Evolutionary conservation across 2,113 vertebrate genomes (phyloP).

Genomic region (Salvelinus alpinus): DNA sequence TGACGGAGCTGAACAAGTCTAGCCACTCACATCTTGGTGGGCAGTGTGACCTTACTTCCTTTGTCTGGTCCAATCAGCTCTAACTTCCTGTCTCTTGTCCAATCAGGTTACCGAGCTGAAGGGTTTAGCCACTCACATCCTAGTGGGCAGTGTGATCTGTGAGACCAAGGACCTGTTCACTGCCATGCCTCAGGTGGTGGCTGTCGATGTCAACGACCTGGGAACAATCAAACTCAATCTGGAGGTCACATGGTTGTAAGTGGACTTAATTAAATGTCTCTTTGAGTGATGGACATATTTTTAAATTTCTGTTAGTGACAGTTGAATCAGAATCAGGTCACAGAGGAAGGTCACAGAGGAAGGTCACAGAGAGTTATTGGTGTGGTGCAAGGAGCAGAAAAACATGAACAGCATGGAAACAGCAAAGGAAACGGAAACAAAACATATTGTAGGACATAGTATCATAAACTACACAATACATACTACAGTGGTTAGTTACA

Average conservation of each 20-base stretch:
- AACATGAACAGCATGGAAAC: too few relatives aligned
- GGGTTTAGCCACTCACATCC: conserved; percentile 90
- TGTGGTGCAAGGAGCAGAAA: too few relatives aligned
- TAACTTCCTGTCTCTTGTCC: not conserved
- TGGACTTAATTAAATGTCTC: conserved; percentile 34
- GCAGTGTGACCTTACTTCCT: conserved; percentile 85
- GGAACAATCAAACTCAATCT: conserved; percentile 97
- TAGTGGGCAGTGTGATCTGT: conserved; percentile 96
- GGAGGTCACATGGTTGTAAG: conserved; percentile 98
- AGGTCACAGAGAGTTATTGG: too few relatives aligned
- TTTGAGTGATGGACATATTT: too few relatives aligned
- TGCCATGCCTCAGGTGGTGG: conserved; percentile 93
- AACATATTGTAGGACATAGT: too few relatives aligned
- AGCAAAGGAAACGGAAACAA: too few relatives aligned
- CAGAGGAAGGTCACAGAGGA: too few relatives aligned
- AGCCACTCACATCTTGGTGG: conserved; percentile 91
- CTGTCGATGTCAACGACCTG: conserved; percentile 96
- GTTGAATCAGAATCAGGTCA: too few relatives aligned
- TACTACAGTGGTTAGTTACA: too few relatives aligned
- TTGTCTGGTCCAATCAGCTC: not conserved
- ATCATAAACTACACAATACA: too few relatives aligned
- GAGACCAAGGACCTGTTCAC: conserved; percentile 98
- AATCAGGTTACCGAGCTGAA: conserved; percentile 93
- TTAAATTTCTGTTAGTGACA: too few relatives aligned
- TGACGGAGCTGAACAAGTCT: conserved; percentile 94